A percentile compares a stretch with the other conserved stretches of the same genome.
These are phyloP conservation scores for Suillia variegata DNA, from an alignment of 2,888 invertebrate species.

Conservation along the genomic window DNA sequence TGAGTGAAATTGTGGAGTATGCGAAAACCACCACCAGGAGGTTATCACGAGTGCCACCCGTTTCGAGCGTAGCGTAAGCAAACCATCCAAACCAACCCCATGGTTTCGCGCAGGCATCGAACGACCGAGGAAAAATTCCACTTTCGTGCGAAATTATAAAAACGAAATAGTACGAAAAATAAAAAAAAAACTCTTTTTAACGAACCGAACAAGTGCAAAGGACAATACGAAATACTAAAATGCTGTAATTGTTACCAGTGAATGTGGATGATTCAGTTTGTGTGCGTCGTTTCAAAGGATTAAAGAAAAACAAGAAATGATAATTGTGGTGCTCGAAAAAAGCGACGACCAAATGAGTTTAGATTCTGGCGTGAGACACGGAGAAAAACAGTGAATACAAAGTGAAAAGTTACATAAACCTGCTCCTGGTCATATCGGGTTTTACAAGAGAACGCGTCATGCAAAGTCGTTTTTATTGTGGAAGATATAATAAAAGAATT, in stretches of 20 bases:
- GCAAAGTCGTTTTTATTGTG: not conserved
- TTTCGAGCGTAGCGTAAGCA: not conserved
- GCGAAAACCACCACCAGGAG: not conserved
- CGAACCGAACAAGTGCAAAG: not conserved
- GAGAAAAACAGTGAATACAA: not conserved
- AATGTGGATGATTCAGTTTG: not conserved
- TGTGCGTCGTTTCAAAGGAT: not conserved
- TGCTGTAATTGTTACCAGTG: not conserved
- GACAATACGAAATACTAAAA: not conserved
- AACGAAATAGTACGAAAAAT: not conserved
- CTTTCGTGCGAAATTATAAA: not conserved
- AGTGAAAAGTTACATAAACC: constrained; percentile 15
- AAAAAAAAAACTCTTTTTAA: not conserved
- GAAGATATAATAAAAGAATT: too few relatives aligned
- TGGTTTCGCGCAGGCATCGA: not conserved
- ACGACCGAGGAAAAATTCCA: not conserved
- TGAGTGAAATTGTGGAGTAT: constrained; percentile 1
- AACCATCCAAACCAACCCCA: not conserved
- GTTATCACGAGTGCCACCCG: not conserved
- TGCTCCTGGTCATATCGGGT: not conserved
- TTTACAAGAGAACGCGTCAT: not conserved
- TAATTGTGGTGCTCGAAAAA: not conserved
- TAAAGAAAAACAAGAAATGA: not conserved
- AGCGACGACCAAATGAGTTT: not conserved
- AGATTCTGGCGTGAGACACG: too few relatives aligned